Evolutionary conservation across 2,113 vertebrate genomes (phyloP), one percentile per base, ranked within the genome.

Genomic region (Oreocharis arfaki): DNA sequence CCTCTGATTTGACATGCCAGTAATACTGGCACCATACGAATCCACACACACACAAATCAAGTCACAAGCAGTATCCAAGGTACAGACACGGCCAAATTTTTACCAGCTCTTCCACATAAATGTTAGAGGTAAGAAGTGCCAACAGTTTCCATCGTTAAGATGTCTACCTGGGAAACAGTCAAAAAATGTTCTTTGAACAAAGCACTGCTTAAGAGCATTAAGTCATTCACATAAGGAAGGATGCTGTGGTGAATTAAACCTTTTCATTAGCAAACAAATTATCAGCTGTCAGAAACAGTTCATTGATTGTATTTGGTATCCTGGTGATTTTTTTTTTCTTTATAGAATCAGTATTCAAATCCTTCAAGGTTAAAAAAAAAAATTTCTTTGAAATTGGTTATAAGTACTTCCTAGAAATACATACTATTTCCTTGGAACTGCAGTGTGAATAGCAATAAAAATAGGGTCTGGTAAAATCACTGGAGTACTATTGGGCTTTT

Each of bases 331-430:
- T 89, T 53, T 28, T 52, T 33, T 2, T 61, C 13, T 78, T 74
- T 84, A 56, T 42, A 69, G 33, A 89, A 82, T 84, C 57, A 50
- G 75, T 90, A 84, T 7, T 13, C 19, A 87, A 70, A 84, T 74
- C 35, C 22, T 90, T 49, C 2, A 19, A 71, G 35, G 18, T 39
- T 18, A 46, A 2, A 61, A 47, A 10, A 15, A 60, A 77, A 73
- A 63, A 32, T 18, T 59, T 63, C 15, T 91, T 88, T 97, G 85
- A 92, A 96, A 81, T 59, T 73, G 19, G 64, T 73, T 94, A 78
- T 74, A 89, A 95, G 35, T 68, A 57, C 53, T 96, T 96, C 93
- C 83, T 95, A 95, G 89, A 95, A 96, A 89, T 85, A 76, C 22
- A 42, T 49, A 84, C 59, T 53, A 59, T 41, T 70, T 79, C 55